Evolutionary conservation across 2,888 invertebrate genomes (phyloP).

Genomic region (Parnassius orleans): DNA sequence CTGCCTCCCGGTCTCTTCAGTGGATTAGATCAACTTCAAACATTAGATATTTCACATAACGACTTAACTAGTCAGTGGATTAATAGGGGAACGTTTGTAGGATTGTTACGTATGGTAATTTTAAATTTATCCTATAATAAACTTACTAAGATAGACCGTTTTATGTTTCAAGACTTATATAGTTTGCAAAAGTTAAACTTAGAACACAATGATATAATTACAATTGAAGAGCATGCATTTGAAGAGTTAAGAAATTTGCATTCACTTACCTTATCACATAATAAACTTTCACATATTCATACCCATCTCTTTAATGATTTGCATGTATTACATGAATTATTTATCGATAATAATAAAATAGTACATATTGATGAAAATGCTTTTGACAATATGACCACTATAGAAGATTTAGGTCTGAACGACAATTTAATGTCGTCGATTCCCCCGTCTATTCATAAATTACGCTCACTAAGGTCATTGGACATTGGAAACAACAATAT

Average conservation of each 20-base stretch:
- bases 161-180: conserved; percentile 86
- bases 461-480: conserved; percentile 86
- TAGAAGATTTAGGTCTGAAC: conserved; percentile 87
- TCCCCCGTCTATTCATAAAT: conserved; percentile 84
- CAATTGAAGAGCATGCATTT: conserved; percentile 87
- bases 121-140: conserved; percentile 87
- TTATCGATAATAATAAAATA: conserved; percentile 87
- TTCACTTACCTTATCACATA: conserved; percentile 86
- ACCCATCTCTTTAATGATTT: conserved; percentile 86
- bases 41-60: conserved; percentile 86
- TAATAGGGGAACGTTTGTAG: conserved; percentile 87
- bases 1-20: conserved; percentile 87
- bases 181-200: conserved; percentile 88
- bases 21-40: conserved; percentile 85
- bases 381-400: conserved; percentile 88
- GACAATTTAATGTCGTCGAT: conserved; percentile 85
- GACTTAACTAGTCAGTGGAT: conserved; percentile 88
- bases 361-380: conserved; percentile 84
- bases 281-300: conserved; percentile 84
- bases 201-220: conserved; percentile 85
- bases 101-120: conserved; percentile 86
- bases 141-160: conserved; percentile 84
- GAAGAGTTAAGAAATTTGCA: conserved; percentile 87
- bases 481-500: conserved; percentile 92
- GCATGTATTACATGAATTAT: conserved; percentile 86